These are phyloP conservation scores for Lethenteron reissneri DNA, from an alignment of 2,113 vertebrate genomes.

Conservation along the genomic window DNA sequence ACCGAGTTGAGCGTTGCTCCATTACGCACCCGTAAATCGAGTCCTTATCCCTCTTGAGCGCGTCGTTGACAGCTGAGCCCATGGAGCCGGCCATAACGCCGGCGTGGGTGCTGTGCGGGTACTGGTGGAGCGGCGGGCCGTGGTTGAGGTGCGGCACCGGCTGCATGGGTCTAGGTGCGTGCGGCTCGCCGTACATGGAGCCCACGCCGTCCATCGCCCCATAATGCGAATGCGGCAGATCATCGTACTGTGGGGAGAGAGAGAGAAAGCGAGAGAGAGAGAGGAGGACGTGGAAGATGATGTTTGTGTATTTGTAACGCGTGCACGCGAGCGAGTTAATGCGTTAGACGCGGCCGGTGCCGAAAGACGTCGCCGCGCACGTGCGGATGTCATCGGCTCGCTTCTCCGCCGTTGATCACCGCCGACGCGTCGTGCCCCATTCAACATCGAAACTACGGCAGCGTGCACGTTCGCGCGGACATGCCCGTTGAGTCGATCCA, in stretches of 20 bases:
- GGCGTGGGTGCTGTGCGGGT: conserved; percentile 92
- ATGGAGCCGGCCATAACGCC: conserved; percentile 98
- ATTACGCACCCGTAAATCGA: conserved; percentile 84
- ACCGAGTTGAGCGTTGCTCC: not conserved
- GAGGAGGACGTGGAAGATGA: too few relatives aligned
- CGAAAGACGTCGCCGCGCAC: too few relatives aligned
- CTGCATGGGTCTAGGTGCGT: conserved; percentile 84
- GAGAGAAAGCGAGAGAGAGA: not conserved
- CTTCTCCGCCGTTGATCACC: too few relatives aligned
- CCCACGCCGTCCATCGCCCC: conserved; percentile 97
- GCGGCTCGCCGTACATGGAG: conserved; percentile 97
- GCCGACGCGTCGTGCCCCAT: too few relatives aligned
- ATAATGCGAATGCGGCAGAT: conserved; percentile 74
- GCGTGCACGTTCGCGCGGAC: too few relatives aligned
- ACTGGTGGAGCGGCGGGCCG: conserved; percentile 89
- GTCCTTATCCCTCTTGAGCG: conserved; percentile 98
- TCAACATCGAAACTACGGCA: too few relatives aligned
- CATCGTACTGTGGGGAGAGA: conserved; percentile 59
- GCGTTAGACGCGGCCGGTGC: too few relatives aligned
- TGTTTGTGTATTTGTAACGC: too few relatives aligned
- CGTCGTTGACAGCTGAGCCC: conserved; percentile 99
- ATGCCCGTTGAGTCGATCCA: too few relatives aligned
- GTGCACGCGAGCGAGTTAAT: too few relatives aligned
- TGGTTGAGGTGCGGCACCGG: conserved; percentile 98
- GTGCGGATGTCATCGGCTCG: too few relatives aligned